These are phyloP conservation scores for Lethrus apterus DNA, from an alignment of 1,140 invertebrate species.

Conservation along the genomic window DNA sequence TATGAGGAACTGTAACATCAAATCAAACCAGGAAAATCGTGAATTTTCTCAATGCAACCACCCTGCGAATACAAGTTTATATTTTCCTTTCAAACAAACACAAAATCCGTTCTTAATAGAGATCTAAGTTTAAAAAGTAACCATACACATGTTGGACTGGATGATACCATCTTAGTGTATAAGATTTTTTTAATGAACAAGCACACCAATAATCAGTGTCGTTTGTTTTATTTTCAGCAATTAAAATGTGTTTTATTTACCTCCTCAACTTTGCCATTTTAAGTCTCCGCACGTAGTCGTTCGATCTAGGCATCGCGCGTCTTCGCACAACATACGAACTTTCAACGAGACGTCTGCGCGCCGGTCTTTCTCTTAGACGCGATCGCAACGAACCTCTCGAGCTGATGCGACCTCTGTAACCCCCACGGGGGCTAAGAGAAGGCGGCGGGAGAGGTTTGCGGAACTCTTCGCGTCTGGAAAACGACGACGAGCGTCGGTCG, in stretches of 20 bases:
- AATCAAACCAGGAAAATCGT: too few relatives aligned
- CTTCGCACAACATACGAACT: conserved; percentile 35
- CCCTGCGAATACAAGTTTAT: conserved; percentile 6
- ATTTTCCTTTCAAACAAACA: too few relatives aligned
- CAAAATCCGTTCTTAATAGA: too few relatives aligned
- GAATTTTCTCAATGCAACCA: too few relatives aligned
- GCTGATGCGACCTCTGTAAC: conserved; percentile 33
- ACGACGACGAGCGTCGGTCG: conserved; percentile 26
- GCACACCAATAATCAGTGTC: conserved; percentile 12
- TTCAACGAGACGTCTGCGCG: conserved; percentile 30
- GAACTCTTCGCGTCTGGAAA: conserved; percentile 34
- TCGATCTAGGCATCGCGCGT: conserved; percentile 26
- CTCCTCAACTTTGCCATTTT: conserved; percentile 37
- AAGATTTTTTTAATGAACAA: conserved; percentile 13
- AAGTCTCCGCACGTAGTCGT: conserved; percentile 33
- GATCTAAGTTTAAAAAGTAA: too few relatives aligned
- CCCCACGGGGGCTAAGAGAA: conserved; percentile 27
- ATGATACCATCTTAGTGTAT: too few relatives aligned
- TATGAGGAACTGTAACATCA: too few relatives aligned
- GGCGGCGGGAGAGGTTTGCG: conserved; percentile 31
- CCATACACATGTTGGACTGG: too few relatives aligned
- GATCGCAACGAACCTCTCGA: conserved; percentile 29
- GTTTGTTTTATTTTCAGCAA: conserved; percentile 17
- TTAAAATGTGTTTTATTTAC: conserved; percentile 32
- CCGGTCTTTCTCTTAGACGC: conserved; percentile 26